A percentile compares a stretch with the other conserved stretches of the same genome.
Conservation (phyloP, 2,888 invertebrate species). For the Matsumyia berberina region DNA sequence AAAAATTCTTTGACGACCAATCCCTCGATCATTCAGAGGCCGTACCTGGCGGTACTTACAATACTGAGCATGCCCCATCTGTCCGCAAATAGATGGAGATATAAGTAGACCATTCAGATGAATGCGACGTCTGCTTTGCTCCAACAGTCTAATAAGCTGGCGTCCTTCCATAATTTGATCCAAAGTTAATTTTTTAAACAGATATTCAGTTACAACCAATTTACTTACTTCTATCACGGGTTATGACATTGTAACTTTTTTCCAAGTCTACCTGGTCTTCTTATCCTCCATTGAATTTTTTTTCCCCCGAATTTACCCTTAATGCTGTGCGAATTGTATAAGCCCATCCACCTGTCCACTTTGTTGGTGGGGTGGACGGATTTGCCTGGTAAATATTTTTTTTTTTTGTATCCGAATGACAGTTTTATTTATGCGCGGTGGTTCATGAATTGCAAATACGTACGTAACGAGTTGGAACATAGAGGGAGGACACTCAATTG, state of each 20-base stretch:
- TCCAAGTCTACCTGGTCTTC: not conserved
- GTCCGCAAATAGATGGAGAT: no score
- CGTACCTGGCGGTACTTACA: no score
- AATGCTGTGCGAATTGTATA: conserved; percentile 43
- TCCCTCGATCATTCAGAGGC: no score
- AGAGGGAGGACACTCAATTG: conserved; percentile 8
- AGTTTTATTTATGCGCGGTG: conserved; percentile 71
- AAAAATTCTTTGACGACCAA: no score
- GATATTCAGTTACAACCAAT: no score
- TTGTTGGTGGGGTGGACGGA: conserved; percentile 3
- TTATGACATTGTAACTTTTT: conserved; percentile 16
- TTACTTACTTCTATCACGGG: no score
- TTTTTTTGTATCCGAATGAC: conserved; percentile 21
- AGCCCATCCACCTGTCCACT: conserved; percentile 58
- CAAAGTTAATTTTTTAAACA: no score
- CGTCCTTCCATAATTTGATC: no score
- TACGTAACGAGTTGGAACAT: not conserved
- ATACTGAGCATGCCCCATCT: no score
- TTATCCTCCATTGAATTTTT: not conserved
- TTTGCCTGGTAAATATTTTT: conserved; percentile 3
- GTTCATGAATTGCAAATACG: conserved; percentile 57
- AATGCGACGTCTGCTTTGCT: no score
- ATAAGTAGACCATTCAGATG: no score
- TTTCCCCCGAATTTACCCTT: conserved; percentile 12
- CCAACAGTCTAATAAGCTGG: no score